Evolutionary conservation across 1,140 invertebrate species (phyloP).

Genomic region (Drosophila watanabei): DNA sequence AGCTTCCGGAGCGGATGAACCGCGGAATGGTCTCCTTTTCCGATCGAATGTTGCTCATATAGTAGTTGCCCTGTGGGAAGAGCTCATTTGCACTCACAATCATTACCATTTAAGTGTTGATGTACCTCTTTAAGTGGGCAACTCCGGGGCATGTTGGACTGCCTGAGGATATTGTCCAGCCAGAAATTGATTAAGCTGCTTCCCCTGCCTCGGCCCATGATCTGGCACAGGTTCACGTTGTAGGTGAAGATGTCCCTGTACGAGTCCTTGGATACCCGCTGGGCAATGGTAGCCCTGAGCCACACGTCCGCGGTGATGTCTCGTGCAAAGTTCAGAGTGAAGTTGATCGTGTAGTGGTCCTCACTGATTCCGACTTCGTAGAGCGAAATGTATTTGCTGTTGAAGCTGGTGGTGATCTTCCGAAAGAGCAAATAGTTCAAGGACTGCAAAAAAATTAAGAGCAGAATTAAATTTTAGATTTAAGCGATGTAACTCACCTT

Average conservation of each 20-base stretch:
- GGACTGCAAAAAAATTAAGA: slow-evolving; percentile 2
- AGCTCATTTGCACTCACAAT: background rate
- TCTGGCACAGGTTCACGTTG: slow-evolving; percentile 57
- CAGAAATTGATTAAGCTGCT: slow-evolving; percentile 48
- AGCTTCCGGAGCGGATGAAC: slow-evolving; percentile 50
- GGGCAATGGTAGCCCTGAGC: slow-evolving; percentile 26
- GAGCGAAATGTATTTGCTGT: slow-evolving; percentile 45
- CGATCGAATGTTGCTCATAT: slow-evolving; percentile 49
- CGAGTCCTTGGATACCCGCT: slow-evolving; percentile 29
- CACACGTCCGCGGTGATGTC: slow-evolving; percentile 46
- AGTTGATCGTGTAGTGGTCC: slow-evolving; percentile 38
- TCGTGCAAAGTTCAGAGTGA: slow-evolving; percentile 39
- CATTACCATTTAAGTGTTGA: no score
- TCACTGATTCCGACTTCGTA: slow-evolving; percentile 41
- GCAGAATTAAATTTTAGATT: no score
- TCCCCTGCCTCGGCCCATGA: slow-evolving; percentile 45
- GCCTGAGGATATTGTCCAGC: slow-evolving; percentile 48
- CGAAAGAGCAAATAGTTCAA: slow-evolving; percentile 44
- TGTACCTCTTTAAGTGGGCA: slow-evolving; percentile 57
- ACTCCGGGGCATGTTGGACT: slow-evolving; percentile 48
- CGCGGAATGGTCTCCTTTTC: slow-evolving; percentile 51
- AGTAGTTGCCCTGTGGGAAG: slow-evolving; percentile 40
- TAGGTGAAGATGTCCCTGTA: slow-evolving; percentile 53
- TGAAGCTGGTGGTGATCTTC: slow-evolving; percentile 21
- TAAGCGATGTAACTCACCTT: slow-evolving; percentile 23